phyloP scores from a whole-genome alignment of 2,888 invertebrate genomes.

The Micoletzkya japonica region DNA sequence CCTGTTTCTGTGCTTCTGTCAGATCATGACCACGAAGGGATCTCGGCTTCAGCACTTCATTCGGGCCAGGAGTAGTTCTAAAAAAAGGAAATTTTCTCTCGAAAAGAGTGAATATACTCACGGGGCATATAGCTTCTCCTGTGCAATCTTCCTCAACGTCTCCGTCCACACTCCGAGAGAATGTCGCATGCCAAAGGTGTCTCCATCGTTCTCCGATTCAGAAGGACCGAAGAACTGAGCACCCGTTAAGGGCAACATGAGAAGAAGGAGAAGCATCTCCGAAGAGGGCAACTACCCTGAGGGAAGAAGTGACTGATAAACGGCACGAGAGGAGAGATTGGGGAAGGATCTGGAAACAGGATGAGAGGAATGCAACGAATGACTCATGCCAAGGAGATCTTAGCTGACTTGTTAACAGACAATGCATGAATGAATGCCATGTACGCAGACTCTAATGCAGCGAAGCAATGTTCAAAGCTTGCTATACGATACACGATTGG shows the following conservation, averaged over 20 bases:
- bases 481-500: no score
- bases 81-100: background rate
- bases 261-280: conserved; percentile 27
- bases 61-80: conserved; percentile 22
- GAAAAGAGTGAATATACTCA: conserved; percentile 7
- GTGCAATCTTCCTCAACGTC: conserved; percentile 39
- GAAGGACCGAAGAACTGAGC: conserved; percentile 26
- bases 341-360: background rate
- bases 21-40: conserved; percentile 19
- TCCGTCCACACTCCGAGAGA: conserved; percentile 45
- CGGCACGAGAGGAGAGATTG: background rate
- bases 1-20: background rate
- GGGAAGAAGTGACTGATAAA: background rate
- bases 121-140: conserved; percentile 32
- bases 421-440: no score
- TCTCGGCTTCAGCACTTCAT: conserved; percentile 8
- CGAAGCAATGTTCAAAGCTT: no score
- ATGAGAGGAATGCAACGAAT: background rate
- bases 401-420: no score
- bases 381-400: no score
- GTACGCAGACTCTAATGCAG: no score
- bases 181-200: conserved; percentile 43
- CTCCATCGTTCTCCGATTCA: conserved; percentile 7
- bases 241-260: conserved; percentile 15
- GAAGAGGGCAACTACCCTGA: background rate